Percentiles rank a stretch among this genome's conserved stretches.
Conservation (phyloP, 2,113 vertebrate genomes). For the Phycodurus eques region DNA sequence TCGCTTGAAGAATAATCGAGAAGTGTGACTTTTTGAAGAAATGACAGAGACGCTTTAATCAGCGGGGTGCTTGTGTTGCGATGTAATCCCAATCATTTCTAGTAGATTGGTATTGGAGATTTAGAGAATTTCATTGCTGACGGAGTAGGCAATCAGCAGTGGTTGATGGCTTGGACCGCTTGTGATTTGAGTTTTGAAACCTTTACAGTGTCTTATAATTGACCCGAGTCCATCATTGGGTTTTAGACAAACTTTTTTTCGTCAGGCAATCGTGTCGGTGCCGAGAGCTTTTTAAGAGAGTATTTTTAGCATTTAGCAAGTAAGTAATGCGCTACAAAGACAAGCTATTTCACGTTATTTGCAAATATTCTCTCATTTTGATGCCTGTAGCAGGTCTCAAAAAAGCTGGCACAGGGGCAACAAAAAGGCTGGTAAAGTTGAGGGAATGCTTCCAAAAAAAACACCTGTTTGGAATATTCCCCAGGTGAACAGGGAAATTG, state of each 20-base stretch:
- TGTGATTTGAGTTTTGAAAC: neutral
- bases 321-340: too few relatives aligned
- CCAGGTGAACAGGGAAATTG: too few relatives aligned
- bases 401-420: too few relatives aligned
- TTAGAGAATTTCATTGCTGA: neutral
- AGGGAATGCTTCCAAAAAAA: too few relatives aligned
- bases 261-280: too few relatives aligned
- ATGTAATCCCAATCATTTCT: neutral
- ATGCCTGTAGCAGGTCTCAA: too few relatives aligned
- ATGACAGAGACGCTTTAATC: neutral
- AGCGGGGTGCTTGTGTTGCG: neutral
- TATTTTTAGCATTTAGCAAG: too few relatives aligned
- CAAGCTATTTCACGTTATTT: too few relatives aligned
- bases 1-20: neutral
- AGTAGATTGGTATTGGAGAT: neutral
- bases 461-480: too few relatives aligned
- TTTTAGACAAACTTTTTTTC: neutral
- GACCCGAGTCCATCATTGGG: neutral
- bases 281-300: too few relatives aligned
- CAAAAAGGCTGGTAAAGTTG: too few relatives aligned
- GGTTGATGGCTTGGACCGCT: neutral
- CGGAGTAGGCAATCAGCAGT: neutral
- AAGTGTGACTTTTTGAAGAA: neutral
- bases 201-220: neutral
- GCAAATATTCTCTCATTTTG: too few relatives aligned